These are phyloP conservation scores for Lophotis ruficrista DNA, from an alignment of 2,113 vertebrate genomes.

Conservation along the genomic window DNA sequence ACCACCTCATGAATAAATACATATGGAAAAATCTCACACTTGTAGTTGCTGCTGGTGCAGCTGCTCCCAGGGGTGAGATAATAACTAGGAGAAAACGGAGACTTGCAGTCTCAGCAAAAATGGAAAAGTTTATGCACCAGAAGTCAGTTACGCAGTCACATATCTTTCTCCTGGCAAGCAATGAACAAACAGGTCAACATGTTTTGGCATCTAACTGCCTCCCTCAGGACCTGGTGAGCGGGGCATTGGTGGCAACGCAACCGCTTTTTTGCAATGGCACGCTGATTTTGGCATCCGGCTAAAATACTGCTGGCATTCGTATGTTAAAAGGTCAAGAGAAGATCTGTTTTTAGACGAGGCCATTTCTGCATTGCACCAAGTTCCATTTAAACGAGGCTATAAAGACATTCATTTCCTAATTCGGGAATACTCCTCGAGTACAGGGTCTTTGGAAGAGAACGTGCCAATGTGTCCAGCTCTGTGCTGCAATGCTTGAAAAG, in stretches of 20 bases:
- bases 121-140: background rate
- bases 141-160: background rate
- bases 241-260: background rate
- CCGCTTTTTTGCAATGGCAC: background rate
- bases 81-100: background rate
- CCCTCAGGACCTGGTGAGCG: background rate
- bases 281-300: background rate
- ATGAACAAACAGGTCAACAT: constrained; percentile 12
- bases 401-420: background rate
- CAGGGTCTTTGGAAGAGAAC: background rate
- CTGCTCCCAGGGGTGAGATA: constrained; percentile 27
- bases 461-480: background rate
- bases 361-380: constrained; percentile 1
- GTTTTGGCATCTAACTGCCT: background rate
- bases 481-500: background rate
- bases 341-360: background rate
- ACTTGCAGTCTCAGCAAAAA: constrained; percentile 53
- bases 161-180: constrained; percentile 2
- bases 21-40: constrained; percentile 4
- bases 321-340: constrained; percentile 49
- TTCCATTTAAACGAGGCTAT: background rate
- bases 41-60: background rate
- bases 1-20: constrained; percentile 34
- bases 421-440: background rate
- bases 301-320: constrained; percentile 5